Base-by-base conservation (phyloP, 2,113 vertebrate species). In the Aplodontia rufa region DNA sequence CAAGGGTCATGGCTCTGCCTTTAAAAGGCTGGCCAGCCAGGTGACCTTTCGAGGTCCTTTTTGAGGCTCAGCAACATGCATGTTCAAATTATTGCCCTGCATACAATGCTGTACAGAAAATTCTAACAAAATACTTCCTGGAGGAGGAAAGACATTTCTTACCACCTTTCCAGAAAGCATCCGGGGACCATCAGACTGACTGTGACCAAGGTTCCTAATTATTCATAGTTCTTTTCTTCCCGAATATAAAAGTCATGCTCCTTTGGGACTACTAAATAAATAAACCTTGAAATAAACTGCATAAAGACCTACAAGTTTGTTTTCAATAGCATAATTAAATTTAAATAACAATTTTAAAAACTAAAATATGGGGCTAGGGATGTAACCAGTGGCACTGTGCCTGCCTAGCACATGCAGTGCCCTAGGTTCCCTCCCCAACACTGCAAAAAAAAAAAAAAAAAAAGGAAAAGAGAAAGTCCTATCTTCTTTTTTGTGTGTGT, bases 271-370 rank as follows among this genome's bases (percentile, higher is more conserved):
- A 51, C 22, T 8, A 62, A 49, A 45, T 66, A 86, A 71, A 51
- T 66, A 88, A 88, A 68, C 47, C 42, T 51, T 81, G 62, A 93
- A 83, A 85, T 74, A 76, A 91, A 80, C n/a, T 51, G 12, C 20
- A 91, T 53, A n/a, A 60, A 89, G 30, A 66, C 49, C n/a, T 69
- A 20, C 14, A 22, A 64, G 74, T 40, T 22, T 91, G 35, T 88
- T 68, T 68, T 49, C 60, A 87, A 91, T 0, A 69, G n/a, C 84
- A 89, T 0, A 91, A 8, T 64, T 16, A 28, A 72, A 87, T 62
- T 72, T 87, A 81, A 92, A 87, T n/a, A 13, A 69, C 17, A 42
- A n/a, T 47, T 91, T 87, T 78, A 76, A 93, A 93, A 55, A 62
- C 9, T 20, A 35, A 69, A 84, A 72, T 16, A 19, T 17, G 32